Evolutionary conservation across 2,797 vertebrate species (phyloP).

Genomic region (Leptodactylus fallax): DNA sequence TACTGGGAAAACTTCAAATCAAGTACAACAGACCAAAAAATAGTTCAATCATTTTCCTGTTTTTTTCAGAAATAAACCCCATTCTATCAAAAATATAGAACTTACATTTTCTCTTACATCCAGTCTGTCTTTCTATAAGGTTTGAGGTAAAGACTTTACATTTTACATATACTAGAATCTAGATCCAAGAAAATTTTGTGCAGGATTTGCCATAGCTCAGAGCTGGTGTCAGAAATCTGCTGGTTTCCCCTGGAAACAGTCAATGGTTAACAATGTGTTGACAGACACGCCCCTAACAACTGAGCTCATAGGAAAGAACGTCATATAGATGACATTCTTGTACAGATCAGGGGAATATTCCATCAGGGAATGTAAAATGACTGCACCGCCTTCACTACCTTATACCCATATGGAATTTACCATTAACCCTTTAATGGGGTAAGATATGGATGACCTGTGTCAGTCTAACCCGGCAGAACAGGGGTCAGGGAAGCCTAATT

Average conservation of each 20-base stretch:
- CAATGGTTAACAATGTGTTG: background rate
- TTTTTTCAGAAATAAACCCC: background rate
- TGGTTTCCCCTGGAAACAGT: background rate
- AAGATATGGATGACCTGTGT: too few species aligned
- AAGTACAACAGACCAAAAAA: background rate
- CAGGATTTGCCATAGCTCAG: too few species aligned
- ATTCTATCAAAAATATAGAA: slow-evolving; percentile 9
- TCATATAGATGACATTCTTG: background rate
- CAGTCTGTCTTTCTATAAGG: too few species aligned
- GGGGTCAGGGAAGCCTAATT: too few species aligned
- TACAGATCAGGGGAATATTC: background rate
- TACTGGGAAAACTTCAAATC: background rate
- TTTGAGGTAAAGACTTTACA: too few species aligned
- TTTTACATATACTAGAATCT: too few species aligned
- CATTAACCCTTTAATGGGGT: too few species aligned
- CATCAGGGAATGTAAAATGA: background rate
- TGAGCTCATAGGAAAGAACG: background rate
- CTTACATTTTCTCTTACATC: background rate
- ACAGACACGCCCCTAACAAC: background rate
- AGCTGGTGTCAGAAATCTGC: background rate
- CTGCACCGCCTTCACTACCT: too few species aligned
- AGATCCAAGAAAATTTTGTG: too few species aligned
- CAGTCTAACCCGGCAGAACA: too few species aligned
- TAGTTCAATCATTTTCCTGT: background rate
- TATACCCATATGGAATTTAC: too few species aligned